These are phyloP conservation scores for Cricetomys ansorgei DNA, from an alignment of 2,113 vertebrate species.

Conservation along the genomic window DNA sequence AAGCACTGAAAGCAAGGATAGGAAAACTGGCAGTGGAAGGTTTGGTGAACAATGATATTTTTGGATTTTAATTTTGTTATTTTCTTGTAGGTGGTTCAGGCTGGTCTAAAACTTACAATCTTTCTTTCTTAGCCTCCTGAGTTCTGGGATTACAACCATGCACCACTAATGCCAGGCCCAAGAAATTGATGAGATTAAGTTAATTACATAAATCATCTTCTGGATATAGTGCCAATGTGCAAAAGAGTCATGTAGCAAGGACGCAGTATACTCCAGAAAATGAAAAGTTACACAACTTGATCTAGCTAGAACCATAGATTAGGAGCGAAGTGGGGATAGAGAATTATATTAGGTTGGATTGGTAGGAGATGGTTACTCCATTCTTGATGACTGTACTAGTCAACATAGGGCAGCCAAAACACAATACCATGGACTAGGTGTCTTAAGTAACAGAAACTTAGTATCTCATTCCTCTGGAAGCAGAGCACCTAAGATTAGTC, in stretches of 20 bases:
- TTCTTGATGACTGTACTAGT: background rate
- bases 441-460: constrained; percentile 11
- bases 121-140: background rate
- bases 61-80: background rate
- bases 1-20: background rate
- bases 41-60: background rate
- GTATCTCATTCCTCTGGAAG: background rate
- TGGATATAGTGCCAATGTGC: background rate
- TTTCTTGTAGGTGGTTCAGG: background rate
- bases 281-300: background rate
- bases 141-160: background rate
- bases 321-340: background rate
- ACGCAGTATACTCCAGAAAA: constrained; percentile 20
- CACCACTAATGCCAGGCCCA: background rate
- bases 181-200: background rate
- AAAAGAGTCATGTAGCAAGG: background rate
- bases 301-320: constrained; percentile 13
- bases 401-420: background rate
- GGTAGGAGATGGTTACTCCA: background rate
- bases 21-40: background rate
- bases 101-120: background rate
- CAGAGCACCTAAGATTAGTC: background rate
- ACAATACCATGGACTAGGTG: background rate
- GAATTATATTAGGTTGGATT: background rate
- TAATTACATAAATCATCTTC: background rate